Evolutionary conservation across 2,113 vertebrate genomes (phyloP).

Genomic region (Microcebus murinus): DNA sequence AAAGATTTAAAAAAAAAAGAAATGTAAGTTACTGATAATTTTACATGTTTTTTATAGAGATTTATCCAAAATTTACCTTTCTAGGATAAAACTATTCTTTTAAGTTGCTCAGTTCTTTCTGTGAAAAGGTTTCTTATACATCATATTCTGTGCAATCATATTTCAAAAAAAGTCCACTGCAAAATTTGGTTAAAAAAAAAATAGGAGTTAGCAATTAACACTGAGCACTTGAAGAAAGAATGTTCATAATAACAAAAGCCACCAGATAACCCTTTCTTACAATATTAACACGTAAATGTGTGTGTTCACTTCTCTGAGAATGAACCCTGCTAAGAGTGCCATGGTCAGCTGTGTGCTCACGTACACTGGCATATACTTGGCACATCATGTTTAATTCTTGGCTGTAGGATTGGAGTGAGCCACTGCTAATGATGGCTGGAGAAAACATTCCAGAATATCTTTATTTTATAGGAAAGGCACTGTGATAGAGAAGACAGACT

Average conservation of each 20-base stretch:
- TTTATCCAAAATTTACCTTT: not conserved
- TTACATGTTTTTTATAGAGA: not conserved
- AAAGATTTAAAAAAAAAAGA: not conserved
- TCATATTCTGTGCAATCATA: not conserved
- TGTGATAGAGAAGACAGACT: not conserved
- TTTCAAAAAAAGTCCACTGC: not conserved
- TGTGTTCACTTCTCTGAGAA: not conserved
- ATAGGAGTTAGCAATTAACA: not conserved
- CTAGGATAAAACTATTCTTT: not conserved
- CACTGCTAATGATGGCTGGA: not conserved
- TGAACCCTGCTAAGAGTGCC: not conserved
- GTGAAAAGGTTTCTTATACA: not conserved
- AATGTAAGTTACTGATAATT: not conserved
- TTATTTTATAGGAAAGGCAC: not conserved
- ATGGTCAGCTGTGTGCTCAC: not conserved
- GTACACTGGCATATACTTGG: not conserved
- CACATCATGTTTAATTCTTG: not conserved
- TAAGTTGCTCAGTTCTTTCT: not conserved
- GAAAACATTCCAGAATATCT: slow-evolving; percentile 9
- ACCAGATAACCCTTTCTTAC: not conserved
- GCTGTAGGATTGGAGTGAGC: not conserved
- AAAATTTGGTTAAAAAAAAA: not conserved
- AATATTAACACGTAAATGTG: not conserved
- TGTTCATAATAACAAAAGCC: not conserved
- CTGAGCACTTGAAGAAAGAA: slow-evolving; percentile 10